phyloP scores from a whole-genome alignment of 2,797 vertebrate species.

The Huso huso region DNA sequence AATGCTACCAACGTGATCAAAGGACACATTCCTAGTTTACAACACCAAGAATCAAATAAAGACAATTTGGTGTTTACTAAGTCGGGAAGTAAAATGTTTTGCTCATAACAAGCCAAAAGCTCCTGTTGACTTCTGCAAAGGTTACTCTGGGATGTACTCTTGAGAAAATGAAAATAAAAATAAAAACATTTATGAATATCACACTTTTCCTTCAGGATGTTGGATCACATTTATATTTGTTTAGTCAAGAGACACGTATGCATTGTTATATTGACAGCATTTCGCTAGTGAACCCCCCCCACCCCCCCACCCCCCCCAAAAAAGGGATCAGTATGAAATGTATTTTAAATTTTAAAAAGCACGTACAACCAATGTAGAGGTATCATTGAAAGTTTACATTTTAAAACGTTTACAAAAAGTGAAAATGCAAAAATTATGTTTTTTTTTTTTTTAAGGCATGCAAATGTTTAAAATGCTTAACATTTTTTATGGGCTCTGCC shows the following conservation, averaged over 20 bases:
- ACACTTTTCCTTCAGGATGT: constrained; percentile 27
- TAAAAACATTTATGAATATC: constrained; percentile 10
- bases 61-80: constrained; percentile 78
- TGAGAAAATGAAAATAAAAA: constrained; percentile 13
- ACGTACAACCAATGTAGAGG: constrained; percentile 69
- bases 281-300: constrained; percentile 41
- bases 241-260: constrained; percentile 44
- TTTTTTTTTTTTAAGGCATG: constrained; percentile 63
- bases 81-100: constrained; percentile 84
- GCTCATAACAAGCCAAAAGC: constrained; percentile 63
- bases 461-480: constrained; percentile 52
- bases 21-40: constrained; percentile 62
- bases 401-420: constrained; percentile 60
- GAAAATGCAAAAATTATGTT: constrained; percentile 14
- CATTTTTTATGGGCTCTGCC: constrained; percentile 57
- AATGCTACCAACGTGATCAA: constrained; percentile 58
- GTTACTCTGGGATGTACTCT: constrained; percentile 22
- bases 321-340: constrained; percentile 50
- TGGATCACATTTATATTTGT: constrained; percentile 29
- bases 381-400: constrained; percentile 71
- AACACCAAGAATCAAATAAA: constrained; percentile 69
- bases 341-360: constrained; percentile 48
- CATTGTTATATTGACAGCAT: constrained; percentile 49
- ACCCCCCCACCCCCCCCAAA: neutral
- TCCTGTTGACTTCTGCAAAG: constrained; percentile 26